Conservation (phyloP, 2,797 vertebrate species). For the Stomatorhinus walkeri region DNA sequence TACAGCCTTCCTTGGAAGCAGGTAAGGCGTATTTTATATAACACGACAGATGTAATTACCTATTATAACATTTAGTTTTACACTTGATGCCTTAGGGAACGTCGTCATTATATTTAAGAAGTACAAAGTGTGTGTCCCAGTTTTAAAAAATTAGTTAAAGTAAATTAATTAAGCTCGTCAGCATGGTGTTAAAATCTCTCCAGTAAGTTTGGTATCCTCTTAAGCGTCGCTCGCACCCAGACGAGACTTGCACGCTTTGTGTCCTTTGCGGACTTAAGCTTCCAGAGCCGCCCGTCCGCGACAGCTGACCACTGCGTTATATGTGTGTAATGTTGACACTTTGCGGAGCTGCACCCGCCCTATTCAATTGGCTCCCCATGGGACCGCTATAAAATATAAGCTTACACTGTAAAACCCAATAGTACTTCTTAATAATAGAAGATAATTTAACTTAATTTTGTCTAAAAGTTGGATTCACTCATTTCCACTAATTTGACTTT, state of each 20-base stretch:
- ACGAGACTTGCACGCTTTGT: background rate
- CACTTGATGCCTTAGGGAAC: background rate
- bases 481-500: no score
- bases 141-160: background rate
- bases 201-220: background rate
- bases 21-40: background rate
- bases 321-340: background rate
- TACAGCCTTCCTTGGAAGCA: background rate
- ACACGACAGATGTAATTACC: background rate
- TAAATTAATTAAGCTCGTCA: background rate
- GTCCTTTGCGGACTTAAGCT: background rate
- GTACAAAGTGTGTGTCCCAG: background rate
- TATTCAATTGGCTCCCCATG: background rate
- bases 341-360: background rate
- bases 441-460: no score
- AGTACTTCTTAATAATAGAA: no score
- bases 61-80: background rate
- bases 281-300: background rate
- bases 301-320: background rate
- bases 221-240: background rate
- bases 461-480: no score
- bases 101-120: background rate
- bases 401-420: background rate
- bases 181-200: background rate
- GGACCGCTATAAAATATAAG: no score